These are phyloP conservation scores for Pollimyrus isidori DNA, from an alignment of 2,113 vertebrate genomes.

Conservation along the genomic window DNA sequence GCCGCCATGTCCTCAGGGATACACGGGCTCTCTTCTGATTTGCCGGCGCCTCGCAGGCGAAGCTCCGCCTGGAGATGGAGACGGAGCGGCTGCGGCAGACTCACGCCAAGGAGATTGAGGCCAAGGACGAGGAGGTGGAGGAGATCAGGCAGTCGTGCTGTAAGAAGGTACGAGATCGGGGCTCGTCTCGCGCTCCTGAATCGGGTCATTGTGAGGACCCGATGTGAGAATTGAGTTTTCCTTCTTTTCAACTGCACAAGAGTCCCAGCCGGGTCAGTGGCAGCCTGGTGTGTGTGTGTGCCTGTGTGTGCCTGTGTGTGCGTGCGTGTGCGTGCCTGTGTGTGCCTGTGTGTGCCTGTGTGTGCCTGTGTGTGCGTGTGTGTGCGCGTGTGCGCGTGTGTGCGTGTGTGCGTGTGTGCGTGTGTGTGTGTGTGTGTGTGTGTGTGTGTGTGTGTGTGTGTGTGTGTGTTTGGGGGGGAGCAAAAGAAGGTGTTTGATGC, in stretches of 20 bases:
- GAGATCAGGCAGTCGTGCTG: slow-evolving; percentile 89
- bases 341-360: too few relatives aligned
- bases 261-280: not conserved
- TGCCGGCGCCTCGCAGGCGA: slow-evolving; percentile 62
- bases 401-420: too few relatives aligned
- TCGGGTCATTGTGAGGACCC: not conserved
- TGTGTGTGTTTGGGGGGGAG: too few relatives aligned
- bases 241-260: not conserved
- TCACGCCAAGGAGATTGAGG: slow-evolving; percentile 87
- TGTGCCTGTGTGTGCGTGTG: slow-evolving; percentile 20
- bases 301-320: too few relatives aligned
- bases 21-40: not conserved
- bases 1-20: not conserved
- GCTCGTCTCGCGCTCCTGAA: not conserved
- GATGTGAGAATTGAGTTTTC: not conserved
- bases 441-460: slow-evolving; percentile 10
- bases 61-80: slow-evolving; percentile 94
- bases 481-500: not conserved
- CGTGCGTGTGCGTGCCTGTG: too few relatives aligned
- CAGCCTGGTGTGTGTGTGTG: too few relatives aligned
- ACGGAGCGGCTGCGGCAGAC: slow-evolving; percentile 88
- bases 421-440: slow-evolving; percentile 15
- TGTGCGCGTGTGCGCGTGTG: slow-evolving; percentile 5
- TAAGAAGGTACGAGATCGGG: slow-evolving; percentile 73
- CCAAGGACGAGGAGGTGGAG: slow-evolving; percentile 90